phyloP scores from a whole-genome alignment of 1,140 invertebrate genomes.

The Chironomus tepperi region DNA sequence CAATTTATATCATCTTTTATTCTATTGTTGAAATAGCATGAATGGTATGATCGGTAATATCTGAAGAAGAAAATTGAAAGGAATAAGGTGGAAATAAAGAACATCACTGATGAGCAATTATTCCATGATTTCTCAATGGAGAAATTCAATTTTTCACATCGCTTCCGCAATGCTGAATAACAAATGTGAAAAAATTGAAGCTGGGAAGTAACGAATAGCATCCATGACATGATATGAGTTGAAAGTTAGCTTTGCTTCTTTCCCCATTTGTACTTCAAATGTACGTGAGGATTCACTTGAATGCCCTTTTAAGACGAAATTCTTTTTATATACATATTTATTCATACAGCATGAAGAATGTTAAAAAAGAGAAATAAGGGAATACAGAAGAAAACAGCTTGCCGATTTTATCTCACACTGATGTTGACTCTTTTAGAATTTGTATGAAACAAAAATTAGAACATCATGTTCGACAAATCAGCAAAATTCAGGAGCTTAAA shows the following conservation, averaged over 20 bases:
- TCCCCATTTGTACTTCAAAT: slow-evolving; percentile 1
- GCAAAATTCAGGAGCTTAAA: neutral
- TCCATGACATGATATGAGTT: no score
- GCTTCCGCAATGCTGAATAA: slow-evolving; percentile 11
- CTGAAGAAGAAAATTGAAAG: no score
- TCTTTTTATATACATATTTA: neutral
- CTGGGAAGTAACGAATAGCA: neutral
- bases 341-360: neutral
- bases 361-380: no score
- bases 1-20: no score
- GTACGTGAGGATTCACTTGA: slow-evolving; percentile 11
- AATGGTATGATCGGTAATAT: no score
- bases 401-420: neutral
- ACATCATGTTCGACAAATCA: neutral
- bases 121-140: slow-evolving; percentile 12
- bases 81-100: neutral
- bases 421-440: neutral
- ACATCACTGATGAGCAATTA: neutral
- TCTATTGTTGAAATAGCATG: no score
- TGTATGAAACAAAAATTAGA: neutral
- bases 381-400: no score
- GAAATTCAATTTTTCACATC: slow-evolving; percentile 1
- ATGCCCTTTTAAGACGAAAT: slow-evolving; percentile 1
- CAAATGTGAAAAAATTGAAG: neutral
- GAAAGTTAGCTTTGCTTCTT: neutral